A percentile compares a stretch with the other conserved stretches of the same genome.
Conservation (phyloP, 2,888 invertebrate species). For the Stictocephala bisonia region DNA sequence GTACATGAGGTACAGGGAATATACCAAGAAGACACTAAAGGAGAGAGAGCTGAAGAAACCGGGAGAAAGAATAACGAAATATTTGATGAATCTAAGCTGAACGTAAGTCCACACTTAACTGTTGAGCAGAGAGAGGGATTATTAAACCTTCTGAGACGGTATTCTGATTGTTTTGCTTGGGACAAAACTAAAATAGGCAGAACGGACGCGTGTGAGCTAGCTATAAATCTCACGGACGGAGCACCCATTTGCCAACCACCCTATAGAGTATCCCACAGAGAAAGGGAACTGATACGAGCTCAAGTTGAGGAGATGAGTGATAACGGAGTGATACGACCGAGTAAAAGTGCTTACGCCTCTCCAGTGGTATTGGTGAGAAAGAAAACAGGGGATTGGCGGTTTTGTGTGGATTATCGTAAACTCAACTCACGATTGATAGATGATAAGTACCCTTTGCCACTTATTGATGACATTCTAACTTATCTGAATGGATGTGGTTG, state of each 20-base stretch:
- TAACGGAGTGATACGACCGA: neutral
- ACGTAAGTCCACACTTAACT: neutral
- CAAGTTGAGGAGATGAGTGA: conserved; percentile 4
- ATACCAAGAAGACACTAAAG: neutral
- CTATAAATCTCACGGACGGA: neutral
- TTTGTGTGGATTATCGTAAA: conserved; percentile 37
- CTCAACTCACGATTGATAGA: neutral
- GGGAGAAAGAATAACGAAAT: neutral
- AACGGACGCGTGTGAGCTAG: neutral
- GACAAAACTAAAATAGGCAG: neutral
- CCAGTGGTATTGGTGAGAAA: conserved; percentile 40
- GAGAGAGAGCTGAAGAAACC: neutral
- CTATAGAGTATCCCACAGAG: conserved; percentile 7
- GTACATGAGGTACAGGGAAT: neutral
- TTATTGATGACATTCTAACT: conserved; percentile 22
- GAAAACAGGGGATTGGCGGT: conserved; percentile 22
- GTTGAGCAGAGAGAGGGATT: neutral
- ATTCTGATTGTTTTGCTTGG: conserved; percentile 8
- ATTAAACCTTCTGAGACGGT: neutral
- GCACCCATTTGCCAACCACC: neutral
- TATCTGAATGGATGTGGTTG: conserved; percentile 18
- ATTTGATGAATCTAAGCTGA: neutral
- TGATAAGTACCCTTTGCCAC: conserved; percentile 11
- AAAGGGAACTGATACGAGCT: neutral
- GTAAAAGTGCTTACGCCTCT: neutral